Evolutionary conservation across 1,140 invertebrate species (phyloP).

Genomic region (Musca domestica): DNA sequence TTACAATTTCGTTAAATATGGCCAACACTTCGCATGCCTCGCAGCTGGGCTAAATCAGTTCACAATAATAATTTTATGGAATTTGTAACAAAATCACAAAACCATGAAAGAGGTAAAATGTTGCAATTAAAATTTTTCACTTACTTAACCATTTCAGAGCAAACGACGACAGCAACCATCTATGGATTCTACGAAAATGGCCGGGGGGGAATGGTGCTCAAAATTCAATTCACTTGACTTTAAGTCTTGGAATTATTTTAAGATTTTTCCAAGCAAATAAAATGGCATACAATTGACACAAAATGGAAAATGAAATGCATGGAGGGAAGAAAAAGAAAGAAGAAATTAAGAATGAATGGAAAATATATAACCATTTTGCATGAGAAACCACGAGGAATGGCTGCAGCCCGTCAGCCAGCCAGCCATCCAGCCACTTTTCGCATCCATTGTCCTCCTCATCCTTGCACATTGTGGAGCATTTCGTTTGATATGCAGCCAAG

Average conservation of each 20-base stretch:
- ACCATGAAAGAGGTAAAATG: not conserved
- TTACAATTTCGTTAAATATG: not conserved
- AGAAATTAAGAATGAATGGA: not conserved
- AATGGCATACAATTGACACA: conserved; percentile 2
- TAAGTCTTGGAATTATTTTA: conserved; percentile 2
- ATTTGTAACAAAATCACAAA: not conserved
- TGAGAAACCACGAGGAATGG: not conserved
- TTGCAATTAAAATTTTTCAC: conserved; percentile 18
- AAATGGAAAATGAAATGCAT: not conserved
- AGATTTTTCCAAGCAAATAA: conserved; percentile 9
- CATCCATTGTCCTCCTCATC: too few relatives aligned
- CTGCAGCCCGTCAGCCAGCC: too few relatives aligned
- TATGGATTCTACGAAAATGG: not conserved
- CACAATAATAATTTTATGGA: too few relatives aligned
- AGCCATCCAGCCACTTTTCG: too few relatives aligned
- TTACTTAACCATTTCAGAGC: conserved; percentile 17
- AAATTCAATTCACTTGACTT: not conserved
- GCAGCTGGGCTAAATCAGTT: not conserved
- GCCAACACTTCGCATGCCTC: not conserved
- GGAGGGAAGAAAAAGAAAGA: too few relatives aligned
- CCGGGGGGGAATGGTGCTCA: not conserved
- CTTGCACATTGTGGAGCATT: too few relatives aligned
- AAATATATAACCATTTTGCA: not conserved
- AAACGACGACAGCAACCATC: too few relatives aligned
- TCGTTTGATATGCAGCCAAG: too few relatives aligned